Evolutionary conservation across 2,113 vertebrate species (phyloP), one percentile per base, ranked within the genome.

Genomic region (Ranitomeya imitator): DNA sequence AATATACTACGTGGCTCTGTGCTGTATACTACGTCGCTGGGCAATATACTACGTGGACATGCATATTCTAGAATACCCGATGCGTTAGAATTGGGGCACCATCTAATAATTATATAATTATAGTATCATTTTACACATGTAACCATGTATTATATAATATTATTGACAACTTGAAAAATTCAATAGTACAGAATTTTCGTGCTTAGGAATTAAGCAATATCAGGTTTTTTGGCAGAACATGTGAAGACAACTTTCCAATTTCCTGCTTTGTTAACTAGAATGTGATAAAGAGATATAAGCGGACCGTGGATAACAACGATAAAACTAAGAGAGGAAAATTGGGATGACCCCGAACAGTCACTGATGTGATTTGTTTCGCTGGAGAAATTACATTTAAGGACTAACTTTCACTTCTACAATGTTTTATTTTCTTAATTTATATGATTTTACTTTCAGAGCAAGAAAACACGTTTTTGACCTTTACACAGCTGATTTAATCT

Each of bases 251-350:
- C 37, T 89, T 89, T 89, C 73, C 82, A 85, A 89, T 89, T 89
- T 89, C 87, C 87, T 89, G 87, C 74, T 23, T 84, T 21, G 81
- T 83, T 85, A 89, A 78, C 60, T 79, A 85, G 15, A 84, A 79
- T 69, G 76, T 89, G 81, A 84, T 89, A 85, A 89, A 60, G 63
- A 89, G 82, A 84, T 84, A 85, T 61, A 85, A 88, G 81, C 37
- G 26, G 79, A 26, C 67, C 23, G 14, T 60, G 86, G 77, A 81
- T 76, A 78, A 79, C 31, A 79, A 61, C 63, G 59, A 89, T 85
- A 89, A 88, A 83, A 88, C 45, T 59, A 77, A 78, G 81, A 84
- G 26, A 65, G 82, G 31, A 83, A 89, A 85, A 89, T 73, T 67
- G 59, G 73, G 87, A 85, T 89, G 87, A 85, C 82, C 74, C 71